Conservation (phyloP, 2,888 invertebrate species). For the Steinernema scapterisci region DNA sequence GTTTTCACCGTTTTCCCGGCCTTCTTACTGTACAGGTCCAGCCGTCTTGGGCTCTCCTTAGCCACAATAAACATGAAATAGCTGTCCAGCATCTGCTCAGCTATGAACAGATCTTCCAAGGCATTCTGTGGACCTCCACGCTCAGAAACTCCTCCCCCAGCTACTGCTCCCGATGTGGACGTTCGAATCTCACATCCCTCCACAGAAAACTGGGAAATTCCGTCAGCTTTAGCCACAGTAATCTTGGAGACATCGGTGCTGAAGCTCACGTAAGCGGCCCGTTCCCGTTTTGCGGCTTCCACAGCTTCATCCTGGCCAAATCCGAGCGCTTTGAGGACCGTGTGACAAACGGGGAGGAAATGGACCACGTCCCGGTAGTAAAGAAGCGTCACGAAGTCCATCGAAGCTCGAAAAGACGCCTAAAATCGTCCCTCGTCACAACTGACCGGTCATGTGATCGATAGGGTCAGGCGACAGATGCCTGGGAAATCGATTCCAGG, state of each 20-base stretch:
- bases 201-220: not conserved
- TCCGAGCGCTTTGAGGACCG: slow-evolving; percentile 16
- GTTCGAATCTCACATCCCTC: not conserved
- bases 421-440: not conserved
- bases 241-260: not conserved
- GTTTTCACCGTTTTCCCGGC: not conserved
- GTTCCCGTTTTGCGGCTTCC: not conserved
- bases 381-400: slow-evolving; percentile 6
- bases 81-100: slow-evolving; percentile 12
- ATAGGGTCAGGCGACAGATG: no score
- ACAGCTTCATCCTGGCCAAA: not conserved
- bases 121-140: not conserved
- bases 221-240: not conserved
- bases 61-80: not conserved
- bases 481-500: no score
- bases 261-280: not conserved
- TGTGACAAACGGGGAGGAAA: slow-evolving; percentile 13
- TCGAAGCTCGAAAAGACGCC: no score
- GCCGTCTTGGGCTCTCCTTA: not conserved
- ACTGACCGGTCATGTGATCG: slow-evolving; percentile 18
- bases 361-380: slow-evolving; percentile 17
- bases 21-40: slow-evolving; percentile 11
- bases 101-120: not conserved
- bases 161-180: not conserved
- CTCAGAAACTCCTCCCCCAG: not conserved